Base-by-base conservation (phyloP, 37 sponge, comb jelly and placozoan genomes). In the Ephydatia muelleri region DNA sequence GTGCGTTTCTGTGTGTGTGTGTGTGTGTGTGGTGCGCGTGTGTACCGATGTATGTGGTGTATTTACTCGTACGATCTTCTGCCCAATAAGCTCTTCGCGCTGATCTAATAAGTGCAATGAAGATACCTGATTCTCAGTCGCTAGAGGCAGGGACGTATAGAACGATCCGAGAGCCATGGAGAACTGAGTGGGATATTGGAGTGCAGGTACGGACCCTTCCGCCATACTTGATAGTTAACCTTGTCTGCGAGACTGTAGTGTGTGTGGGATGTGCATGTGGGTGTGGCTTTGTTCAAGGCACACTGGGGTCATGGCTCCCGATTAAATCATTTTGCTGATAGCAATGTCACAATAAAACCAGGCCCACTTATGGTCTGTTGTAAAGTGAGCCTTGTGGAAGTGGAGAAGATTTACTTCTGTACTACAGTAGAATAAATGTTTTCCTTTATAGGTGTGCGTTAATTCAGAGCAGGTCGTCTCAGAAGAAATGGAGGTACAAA, bases 81-180 rank as follows among this genome's bases (percentile, higher is more conserved):
- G 69, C 29, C 13, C 32, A 71, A 30, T 26, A 90, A 98, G 96
- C 78, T 98, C 80, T 99, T 91, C 65, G 99, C 72, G 88, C 93
- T 40, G 97, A 99, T 70, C 86, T 99, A 39, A 99, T 99, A 75
- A 95, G 88, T 88, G 94, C 96, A 19, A 99, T 99, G 99, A 99
- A 97, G 73, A 72, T 93, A 0, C 93, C 99, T 25, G 97, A 97
- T 73, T 86, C 87, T 11, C 89, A 86, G 39, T 92, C 82, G 21
- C 74, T 97, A 34, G 91, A 90, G 38, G 48, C 86, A 21, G 85
- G 90, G n/a, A 82, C 92, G 1, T 99, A 89, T 67, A 78, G 92
- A 28, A 85, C 82, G 30, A 93, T 99, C 38, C 83, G 83, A 31
- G 99, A 99, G 66, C 75, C 92, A 25, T 99, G 99, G 99, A 91